Conservation (phyloP, 2,888 invertebrate genomes). For the Atethmia centrago region DNA sequence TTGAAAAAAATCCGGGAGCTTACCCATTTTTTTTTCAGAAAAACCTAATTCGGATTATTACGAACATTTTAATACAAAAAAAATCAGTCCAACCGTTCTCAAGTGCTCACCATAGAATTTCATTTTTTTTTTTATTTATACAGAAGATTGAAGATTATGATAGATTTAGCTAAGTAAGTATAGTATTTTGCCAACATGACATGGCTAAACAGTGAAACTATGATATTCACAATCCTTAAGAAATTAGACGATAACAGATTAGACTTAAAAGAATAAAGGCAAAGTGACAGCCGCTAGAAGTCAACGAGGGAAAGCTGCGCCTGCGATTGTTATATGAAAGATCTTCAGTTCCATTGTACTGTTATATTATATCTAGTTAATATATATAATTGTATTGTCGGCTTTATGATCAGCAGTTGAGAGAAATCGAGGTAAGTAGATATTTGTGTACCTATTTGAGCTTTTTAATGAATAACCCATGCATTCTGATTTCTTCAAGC, state of each 20-base stretch:
- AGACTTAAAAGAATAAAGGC: background rate
- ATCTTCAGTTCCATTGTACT: constrained; percentile 26
- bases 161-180: no score
- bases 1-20: no score
- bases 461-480: no score
- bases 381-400: constrained; percentile 5
- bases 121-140: no score
- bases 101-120: no score
- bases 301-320: constrained; percentile 33
- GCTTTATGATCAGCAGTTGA: background rate
- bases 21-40: no score
- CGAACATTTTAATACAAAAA: no score
- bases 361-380: background rate
- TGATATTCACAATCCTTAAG: background rate
- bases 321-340: constrained; percentile 13
- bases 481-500: no score
- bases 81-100: no score
- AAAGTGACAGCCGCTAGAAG: constrained; percentile 1
- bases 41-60: no score
- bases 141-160: no score
- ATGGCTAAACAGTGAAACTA: background rate
- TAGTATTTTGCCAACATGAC: background rate
- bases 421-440: background rate
- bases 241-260: background rate
- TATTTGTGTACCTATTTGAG: background rate